Conservation (phyloP, 2,888 invertebrate species). For the Embidobia sp. region DNA sequence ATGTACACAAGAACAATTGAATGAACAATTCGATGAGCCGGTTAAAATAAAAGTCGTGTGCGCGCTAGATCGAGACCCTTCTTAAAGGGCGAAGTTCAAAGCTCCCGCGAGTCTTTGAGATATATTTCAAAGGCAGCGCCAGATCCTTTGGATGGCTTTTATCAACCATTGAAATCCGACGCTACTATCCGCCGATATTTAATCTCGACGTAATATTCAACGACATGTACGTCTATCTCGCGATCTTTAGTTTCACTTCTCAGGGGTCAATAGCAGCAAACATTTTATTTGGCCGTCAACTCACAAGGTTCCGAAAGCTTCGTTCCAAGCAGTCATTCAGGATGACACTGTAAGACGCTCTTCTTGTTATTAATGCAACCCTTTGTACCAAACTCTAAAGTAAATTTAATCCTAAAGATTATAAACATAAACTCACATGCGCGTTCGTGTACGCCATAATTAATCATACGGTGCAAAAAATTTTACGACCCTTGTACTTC, state of each 20-base stretch:
- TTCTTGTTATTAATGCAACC: conserved; percentile 21
- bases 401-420: conserved; percentile 42
- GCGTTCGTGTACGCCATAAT: neutral
- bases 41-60: too few species aligned
- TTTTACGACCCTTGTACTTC: conserved; percentile 22
- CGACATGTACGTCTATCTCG: conserved; percentile 55
- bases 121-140: conserved; percentile 59
- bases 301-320: conserved; percentile 43
- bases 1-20: too few species aligned
- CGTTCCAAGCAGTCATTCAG: conserved; percentile 41
- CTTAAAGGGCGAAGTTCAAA: conserved; percentile 59
- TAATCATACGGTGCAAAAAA: conserved; percentile 12
- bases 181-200: conserved; percentile 54
- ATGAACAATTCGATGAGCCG: too few species aligned
- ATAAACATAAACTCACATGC: conserved; percentile 26
- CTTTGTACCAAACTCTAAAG: conserved; percentile 31
- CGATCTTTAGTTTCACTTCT: conserved; percentile 51
- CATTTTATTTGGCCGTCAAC: conserved; percentile 38
- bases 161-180: conserved; percentile 61
- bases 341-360: conserved; percentile 43
- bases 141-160: conserved; percentile 57
- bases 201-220: conserved; percentile 59
- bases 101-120: conserved; percentile 54
- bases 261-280: conserved; percentile 57
- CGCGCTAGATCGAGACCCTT: too few species aligned